phyloP scores from a whole-genome alignment of 2,888 invertebrate genomes.

The Ormyrus rosae region DNA sequence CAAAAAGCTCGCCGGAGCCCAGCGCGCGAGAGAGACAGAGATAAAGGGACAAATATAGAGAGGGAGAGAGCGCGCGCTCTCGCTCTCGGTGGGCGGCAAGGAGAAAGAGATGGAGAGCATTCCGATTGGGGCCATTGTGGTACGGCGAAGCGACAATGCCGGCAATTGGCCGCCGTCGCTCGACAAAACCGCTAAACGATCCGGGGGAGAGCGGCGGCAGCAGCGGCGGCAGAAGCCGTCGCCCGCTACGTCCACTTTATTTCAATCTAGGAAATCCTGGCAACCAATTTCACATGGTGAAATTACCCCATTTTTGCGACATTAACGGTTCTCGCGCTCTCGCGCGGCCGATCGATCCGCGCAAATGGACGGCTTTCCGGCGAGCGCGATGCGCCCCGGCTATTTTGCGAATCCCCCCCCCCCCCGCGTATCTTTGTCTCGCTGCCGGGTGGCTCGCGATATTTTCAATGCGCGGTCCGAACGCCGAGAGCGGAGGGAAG shows the following conservation, averaged over 20 bases:
- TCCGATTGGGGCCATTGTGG: slow-evolving; percentile 77
- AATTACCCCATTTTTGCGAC: slow-evolving; percentile 71
- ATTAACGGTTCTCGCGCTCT: slow-evolving; percentile 64
- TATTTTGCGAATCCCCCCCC: neutral
- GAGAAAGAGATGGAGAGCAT: slow-evolving; percentile 63
- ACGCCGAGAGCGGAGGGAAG: neutral
- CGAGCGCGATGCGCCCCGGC: neutral
- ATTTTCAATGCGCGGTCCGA: neutral
- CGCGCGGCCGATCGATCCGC: slow-evolving; percentile 62
- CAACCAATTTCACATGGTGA: slow-evolving; percentile 70
- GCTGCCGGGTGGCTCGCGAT: neutral
- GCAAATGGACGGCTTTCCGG: slow-evolving; percentile 66
- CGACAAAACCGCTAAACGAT: slow-evolving; percentile 77
- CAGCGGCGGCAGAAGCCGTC: slow-evolving; percentile 52
- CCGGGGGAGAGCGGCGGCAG: slow-evolving; percentile 60
- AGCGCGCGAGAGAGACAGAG: slow-evolving; percentile 4
- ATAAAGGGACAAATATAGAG: neutral
- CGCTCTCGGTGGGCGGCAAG: slow-evolving; percentile 2
- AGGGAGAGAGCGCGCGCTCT: slow-evolving; percentile 25
- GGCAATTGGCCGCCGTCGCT: slow-evolving; percentile 76
- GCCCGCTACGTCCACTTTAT: slow-evolving; percentile 73
- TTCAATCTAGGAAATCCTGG: slow-evolving; percentile 75
- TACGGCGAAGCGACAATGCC: slow-evolving; percentile 76
- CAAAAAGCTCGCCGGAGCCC: neutral
- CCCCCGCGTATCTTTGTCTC: slow-evolving; percentile 21